phyloP scores from a whole-genome alignment of 2,797 vertebrate genomes.

The Phylloscopus collybita region DNA sequence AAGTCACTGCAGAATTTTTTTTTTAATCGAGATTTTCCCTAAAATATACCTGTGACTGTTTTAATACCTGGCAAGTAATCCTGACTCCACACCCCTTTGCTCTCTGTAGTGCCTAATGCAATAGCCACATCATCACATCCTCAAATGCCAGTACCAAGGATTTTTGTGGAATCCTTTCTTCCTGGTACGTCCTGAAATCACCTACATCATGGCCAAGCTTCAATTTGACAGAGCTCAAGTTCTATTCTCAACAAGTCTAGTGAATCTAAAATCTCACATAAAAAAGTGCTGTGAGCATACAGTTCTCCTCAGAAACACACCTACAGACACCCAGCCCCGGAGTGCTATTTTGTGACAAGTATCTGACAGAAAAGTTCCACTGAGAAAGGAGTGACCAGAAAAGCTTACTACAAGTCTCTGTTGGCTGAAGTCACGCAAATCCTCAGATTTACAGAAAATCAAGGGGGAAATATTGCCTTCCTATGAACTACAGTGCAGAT shows the following conservation, averaged over 20 bases:
- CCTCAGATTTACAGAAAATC: background rate
- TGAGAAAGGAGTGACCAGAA: background rate
- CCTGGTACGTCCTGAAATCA: background rate
- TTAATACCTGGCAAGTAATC: background rate
- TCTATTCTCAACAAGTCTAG: background rate
- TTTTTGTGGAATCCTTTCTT: background rate
- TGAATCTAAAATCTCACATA: background rate
- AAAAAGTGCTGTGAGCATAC: background rate
- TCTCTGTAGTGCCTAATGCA: rapidly evolving
- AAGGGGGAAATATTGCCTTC: background rate
- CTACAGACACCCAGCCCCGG: background rate
- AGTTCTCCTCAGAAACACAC: background rate
- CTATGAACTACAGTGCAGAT: background rate
- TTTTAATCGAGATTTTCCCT: background rate
- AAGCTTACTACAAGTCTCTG: background rate
- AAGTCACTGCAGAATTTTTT: background rate
- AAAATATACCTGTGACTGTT: background rate
- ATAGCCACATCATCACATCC: background rate
- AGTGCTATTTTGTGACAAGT: background rate
- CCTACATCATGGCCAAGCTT: background rate
- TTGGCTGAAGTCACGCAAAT: background rate
- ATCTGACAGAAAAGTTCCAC: background rate
- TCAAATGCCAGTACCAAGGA: background rate
- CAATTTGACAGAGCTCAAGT: background rate
- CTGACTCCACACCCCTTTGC: background rate